Evolutionary conservation across 2,888 invertebrate genomes (phyloP).

Genomic region (Drepanosiphum platanoidis): DNA sequence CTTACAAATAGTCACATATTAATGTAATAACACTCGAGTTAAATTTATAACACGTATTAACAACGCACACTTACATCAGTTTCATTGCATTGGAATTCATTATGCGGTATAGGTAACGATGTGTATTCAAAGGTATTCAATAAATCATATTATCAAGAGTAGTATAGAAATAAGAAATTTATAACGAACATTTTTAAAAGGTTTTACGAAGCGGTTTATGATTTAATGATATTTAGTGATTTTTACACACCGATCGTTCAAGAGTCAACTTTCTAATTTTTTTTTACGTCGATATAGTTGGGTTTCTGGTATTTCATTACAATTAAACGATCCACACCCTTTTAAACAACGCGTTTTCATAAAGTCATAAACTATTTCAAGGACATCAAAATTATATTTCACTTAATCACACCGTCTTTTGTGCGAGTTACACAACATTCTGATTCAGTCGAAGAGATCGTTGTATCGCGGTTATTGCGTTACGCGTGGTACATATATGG

Average conservation of each 20-base stretch:
- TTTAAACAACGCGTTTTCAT: not conserved
- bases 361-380: conserved; percentile 28
- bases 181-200: not conserved
- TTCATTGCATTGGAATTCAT: not conserved
- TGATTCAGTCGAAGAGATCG: not conserved
- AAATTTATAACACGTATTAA: not conserved
- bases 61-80: not conserved
- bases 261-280: conserved; percentile 13
- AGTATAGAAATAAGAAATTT: not conserved
- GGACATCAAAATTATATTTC: conserved; percentile 23
- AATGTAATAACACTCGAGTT: not conserved
- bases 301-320: not conserved
- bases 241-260: not conserved
- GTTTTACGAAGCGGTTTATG: not conserved
- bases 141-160: not conserved
- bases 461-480: not conserved
- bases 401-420: conserved; percentile 7
- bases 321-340: conserved; percentile 20
- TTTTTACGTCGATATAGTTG: not conserved
- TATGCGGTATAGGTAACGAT: not conserved
- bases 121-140: not conserved
- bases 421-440: not conserved
- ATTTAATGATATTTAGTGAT: conserved; percentile 2
- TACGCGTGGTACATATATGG: too few relatives aligned
- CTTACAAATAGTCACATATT: not conserved